Percentiles rank a stretch among this genome's conserved stretches.
Conservation (phyloP, 1,140 invertebrate genomes). For the Ceratina australensis region DNA sequence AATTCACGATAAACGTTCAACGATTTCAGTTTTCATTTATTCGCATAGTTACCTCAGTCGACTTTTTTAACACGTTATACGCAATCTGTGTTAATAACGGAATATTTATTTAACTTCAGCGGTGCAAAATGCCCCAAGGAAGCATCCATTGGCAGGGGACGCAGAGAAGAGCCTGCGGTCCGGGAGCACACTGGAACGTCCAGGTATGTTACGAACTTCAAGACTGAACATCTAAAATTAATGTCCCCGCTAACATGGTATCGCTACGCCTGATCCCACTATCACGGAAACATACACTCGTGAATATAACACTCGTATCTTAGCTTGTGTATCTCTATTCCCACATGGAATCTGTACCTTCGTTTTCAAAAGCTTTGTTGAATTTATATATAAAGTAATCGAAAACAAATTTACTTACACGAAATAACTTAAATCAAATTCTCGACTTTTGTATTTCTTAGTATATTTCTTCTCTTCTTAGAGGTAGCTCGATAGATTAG, state of each 20-base stretch:
- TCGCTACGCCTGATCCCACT: background rate
- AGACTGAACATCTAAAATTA: background rate
- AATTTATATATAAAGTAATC: background rate
- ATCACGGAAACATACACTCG: background rate
- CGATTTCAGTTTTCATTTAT: background rate
- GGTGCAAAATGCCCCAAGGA: conserved; percentile 76
- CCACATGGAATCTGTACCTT: background rate
- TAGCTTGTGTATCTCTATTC: background rate
- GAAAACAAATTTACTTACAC: background rate
- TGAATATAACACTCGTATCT: background rate
- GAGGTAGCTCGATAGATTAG: background rate
- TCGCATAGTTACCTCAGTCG: too few species aligned
- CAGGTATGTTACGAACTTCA: conserved; percentile 69
- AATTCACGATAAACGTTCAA: background rate
- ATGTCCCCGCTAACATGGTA: background rate
- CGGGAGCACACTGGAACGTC: conserved; percentile 78
- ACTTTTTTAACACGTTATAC: too few species aligned
- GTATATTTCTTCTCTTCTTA: background rate
- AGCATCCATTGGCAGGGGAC: conserved; percentile 77
- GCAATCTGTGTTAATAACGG: conserved; percentile 10
- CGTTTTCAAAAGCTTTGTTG: background rate
- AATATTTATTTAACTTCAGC: conserved; percentile 53
- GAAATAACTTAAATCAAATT: too few species aligned
- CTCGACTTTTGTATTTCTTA: too few species aligned
- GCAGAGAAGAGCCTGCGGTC: conserved; percentile 77